A percentile compares a stretch with the other conserved stretches of the same genome.
Conservation (phyloP, 2,113 vertebrate species). For the Aythya baeri region DNA sequence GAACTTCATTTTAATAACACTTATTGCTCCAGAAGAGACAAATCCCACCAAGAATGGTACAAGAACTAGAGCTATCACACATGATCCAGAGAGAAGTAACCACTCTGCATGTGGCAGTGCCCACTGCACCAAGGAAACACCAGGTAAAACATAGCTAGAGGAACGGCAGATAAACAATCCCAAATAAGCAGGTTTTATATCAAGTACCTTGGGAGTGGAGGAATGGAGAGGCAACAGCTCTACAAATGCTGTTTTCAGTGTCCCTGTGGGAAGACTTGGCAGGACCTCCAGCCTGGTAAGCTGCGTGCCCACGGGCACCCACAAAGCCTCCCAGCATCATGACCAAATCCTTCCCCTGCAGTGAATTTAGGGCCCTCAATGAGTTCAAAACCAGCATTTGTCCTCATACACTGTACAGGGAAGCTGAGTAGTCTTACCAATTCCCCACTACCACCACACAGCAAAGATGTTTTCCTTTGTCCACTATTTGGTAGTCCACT, state of each 20-base stretch:
- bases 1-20: background rate
- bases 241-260: background rate
- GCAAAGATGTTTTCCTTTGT: background rate
- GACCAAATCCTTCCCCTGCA: background rate
- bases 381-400: background rate
- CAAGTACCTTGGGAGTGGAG: background rate
- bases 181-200: background rate
- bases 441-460: background rate
- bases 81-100: background rate
- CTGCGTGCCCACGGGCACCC: background rate
- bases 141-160: background rate
- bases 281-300: background rate
- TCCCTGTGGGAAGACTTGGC: background rate
- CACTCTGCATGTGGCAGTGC: background rate
- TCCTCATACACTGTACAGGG: background rate
- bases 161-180: background rate
- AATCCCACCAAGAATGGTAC: background rate
- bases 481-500: slow-evolving; percentile 13
- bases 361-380: background rate
- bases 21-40: background rate
- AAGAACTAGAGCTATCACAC: background rate
- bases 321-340: background rate
- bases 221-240: background rate
- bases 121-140: fast-evolving
- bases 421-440: background rate